Evolutionary conservation across 2,888 invertebrate species (phyloP).

Genomic region (Venusia cambrica): DNA sequence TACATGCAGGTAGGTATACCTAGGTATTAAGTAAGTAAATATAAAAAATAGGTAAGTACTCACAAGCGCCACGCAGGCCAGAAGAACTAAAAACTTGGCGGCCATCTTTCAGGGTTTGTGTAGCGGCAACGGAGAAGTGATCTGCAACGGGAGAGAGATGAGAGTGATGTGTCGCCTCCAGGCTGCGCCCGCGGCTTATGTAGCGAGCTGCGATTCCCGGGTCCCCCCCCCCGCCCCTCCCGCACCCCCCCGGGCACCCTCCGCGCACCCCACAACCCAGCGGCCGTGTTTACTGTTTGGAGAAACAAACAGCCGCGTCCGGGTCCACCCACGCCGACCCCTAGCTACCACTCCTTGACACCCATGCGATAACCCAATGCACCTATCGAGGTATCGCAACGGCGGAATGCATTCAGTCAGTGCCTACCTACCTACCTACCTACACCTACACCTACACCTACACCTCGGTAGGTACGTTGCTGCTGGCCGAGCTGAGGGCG

Average conservation of each 20-base stretch:
- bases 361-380: conserved; percentile 7
- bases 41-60: conserved; percentile 39
- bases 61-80: conserved; percentile 64
- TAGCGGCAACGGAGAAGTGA: conserved; percentile 25
- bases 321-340: conserved; percentile 28
- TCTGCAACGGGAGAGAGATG: conserved; percentile 36
- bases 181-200: conserved; percentile 35
- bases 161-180: conserved; percentile 41
- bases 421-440: background rate
- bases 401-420: background rate
- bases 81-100: conserved; percentile 50
- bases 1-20: no score
- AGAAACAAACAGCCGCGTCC: conserved; percentile 28
- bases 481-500: no score
- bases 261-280: conserved; percentile 31
- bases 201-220: conserved; percentile 26
- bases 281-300: conserved; percentile 31
- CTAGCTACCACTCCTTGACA: no score
- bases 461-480: no score
- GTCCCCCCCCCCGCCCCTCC: conserved; percentile 18
- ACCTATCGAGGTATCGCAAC: background rate
- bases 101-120: conserved; percentile 42
- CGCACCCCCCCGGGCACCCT: conserved; percentile 24
- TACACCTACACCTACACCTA: no score
- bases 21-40: no score